Base-by-base conservation (phyloP, 2,888 invertebrate genomes). In the Sceliomorpha sp. region DNA sequence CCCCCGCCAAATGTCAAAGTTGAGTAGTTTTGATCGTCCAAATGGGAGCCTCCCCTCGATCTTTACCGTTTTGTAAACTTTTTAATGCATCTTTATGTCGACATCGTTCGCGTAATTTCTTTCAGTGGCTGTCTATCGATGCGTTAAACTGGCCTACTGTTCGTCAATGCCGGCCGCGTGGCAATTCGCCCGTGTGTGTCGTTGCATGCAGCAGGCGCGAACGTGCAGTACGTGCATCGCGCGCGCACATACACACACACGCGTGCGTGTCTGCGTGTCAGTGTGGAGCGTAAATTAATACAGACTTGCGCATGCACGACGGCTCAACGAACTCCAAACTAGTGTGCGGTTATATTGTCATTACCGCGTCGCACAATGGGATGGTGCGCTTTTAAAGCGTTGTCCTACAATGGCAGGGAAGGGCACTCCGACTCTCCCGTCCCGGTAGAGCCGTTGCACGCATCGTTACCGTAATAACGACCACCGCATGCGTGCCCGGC, bases 401-500 rank as follows among this genome's bases (percentile, higher is more conserved):
- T 51, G 72, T 58, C 68, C 58, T 50, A 81, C 81, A 81, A 81
- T 81, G 74, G 58, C 47, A 81, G 79, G 84, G 82, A 80, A 80
- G 79, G 84, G 82, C 83, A 66, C 72, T 37, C 71, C 47, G 75
- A 60, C 78, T 42, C 58, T 63, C 68, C 71, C 69, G 72, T 69
- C 67, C 69, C 60, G 64, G 62, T 67, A 63, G 59, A 63, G 48
- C 72, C n/a, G 40, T 60, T 59, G 58, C 56, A 70, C 40, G 60
- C 59, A 66, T 71, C 70, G 70, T 69, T 51, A 59, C 59, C 58
- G 31, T 66, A 73, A 69, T 66, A 42, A 64, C 55, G 36, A 59
- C 40, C 40, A 24, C 50, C 55, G 37, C 40, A n/a, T n/a, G 20
- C 20, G 20, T 5, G 20, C 20, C 2, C 20, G 20, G 37, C 13